Evolutionary conservation across 2,113 vertebrate genomes (phyloP).

Genomic region (Aphyosemion australe): DNA sequence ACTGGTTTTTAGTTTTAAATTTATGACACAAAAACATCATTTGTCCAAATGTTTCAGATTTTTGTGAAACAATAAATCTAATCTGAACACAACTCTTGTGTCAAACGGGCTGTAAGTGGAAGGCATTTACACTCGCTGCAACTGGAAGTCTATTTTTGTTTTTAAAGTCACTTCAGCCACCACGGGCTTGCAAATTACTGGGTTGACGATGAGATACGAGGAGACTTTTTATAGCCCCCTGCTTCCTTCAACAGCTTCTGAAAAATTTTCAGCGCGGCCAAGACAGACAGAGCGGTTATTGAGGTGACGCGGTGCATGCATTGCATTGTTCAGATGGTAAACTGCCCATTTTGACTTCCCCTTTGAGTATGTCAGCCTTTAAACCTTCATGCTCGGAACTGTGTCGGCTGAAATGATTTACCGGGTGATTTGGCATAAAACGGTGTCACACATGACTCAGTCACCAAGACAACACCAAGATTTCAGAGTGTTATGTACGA

Average conservation of each 20-base stretch:
- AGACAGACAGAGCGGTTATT: neutral
- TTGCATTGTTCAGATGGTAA: neutral
- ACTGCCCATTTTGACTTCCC: conserved; percentile 7
- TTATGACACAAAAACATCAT: no score
- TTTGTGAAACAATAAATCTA: neutral
- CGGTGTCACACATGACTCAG: conserved; percentile 1
- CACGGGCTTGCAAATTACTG: conserved; percentile 14
- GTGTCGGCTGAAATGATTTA: neutral
- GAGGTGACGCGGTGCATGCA: neutral
- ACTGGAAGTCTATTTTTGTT: conserved; percentile 19
- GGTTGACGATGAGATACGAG: conserved; percentile 21
- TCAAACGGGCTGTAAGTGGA: conserved; percentile 1
- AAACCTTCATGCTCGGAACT: neutral
- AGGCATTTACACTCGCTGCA: neutral
- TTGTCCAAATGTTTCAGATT: neutral
- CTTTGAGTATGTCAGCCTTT: conserved; percentile 3
- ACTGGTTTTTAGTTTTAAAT: no score
- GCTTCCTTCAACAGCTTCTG: conserved; percentile 18
- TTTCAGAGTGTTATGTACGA: conserved; percentile 60
- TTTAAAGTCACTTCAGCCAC: conserved; percentile 13
- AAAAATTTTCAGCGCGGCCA: conserved; percentile 6
- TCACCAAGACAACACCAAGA: conserved; percentile 61
- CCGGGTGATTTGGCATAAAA: conserved; percentile 15
- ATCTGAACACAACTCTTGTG: neutral
- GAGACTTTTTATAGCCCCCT: conserved; percentile 18